Evolutionary conservation across 1,140 invertebrate species (phyloP), one percentile per base, ranked within the genome.

Genomic region (Saccostrea echinata): DNA sequence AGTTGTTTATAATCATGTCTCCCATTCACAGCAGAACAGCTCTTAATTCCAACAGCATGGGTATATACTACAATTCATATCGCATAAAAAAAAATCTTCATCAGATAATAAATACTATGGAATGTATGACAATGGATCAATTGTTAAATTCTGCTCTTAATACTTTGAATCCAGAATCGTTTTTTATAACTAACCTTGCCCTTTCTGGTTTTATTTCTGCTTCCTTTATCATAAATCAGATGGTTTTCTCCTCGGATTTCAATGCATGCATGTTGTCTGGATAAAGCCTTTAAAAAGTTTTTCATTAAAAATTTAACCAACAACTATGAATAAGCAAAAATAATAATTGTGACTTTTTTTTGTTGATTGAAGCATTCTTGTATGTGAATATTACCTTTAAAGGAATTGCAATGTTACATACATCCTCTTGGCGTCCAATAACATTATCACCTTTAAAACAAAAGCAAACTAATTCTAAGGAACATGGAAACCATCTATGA

Each of bases 251-350:
- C 91, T 84, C 86, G 86, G 0, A 94, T 88, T 84, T 93, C 92
- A 86, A 94, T 92, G 86, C 92, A 93, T 16, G 93, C 92, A 92
- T 94, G 93, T 76, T 94, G 89, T 86, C 92, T 91, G 1, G 92
- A 93, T 55, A 94, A 83, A 9, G 91, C 90, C 91, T 93, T 88
- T 24, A 87, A 84, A 80, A 24, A 83, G 52, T 27, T 21, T 76
- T 76, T 21, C 4, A 61, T 61, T 61, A 18, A 80, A 80, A 43
- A 30, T 3, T 30, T 30, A 30, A 80, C n/a, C n/a, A n/a, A n/a
- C n/a, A n/a, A n/a, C 24, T 30, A 30, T 12, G 13, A 33, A 76
- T 8, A 16, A 30, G 16, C 27, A 16, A 33, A 80, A 71, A 71
- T 21, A 71, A 30, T 24, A 80, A 80, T 80, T 24, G 4, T 61